Evolutionary conservation across 1,140 invertebrate genomes (phyloP), one percentile per base, ranked within the genome.

Genomic region (Nephotettix cincticeps): DNA sequence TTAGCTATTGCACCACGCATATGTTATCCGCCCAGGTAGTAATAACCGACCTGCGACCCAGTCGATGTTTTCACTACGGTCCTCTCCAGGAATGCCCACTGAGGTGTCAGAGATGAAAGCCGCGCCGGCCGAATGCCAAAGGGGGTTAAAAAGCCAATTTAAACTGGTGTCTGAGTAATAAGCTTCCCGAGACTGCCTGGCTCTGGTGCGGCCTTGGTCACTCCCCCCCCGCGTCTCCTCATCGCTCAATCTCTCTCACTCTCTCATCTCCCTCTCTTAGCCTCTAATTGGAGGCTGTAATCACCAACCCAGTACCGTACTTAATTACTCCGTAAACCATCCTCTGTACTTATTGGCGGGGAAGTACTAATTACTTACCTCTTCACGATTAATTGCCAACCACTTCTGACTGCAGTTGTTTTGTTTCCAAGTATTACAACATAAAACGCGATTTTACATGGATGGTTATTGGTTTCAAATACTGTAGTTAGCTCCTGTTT

Each of bases 61-160:
- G 13, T 14, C 36, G 64, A 67, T 67, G 64, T 67, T 40, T 67
- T 43, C 36, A 27, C n/a, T 9, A n/a, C 21, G 23, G 64, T 45
- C 40, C 23, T 43, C 9, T n/a, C 21, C 40, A 43, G 64, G 64
- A 67, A 67, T 67, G 64, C 64, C 64, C 64, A 67, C 17, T 27
- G 64, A 67, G 64, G 64, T 67, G 64, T 43, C 40, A 1, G 64
- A 67, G 64, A 67, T 67, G 64, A 67, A 67, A 67, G 64, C 32
- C 30, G 61, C 36, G 64, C 32, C 64, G 64, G 28, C 19, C 32
- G 64, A 67, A 67, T 67, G 64, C 64, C 64, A 67, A 67, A 67
- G 64, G 64, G 64, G 64, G 64, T 67, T 67, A 67, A 67, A 67
- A 67, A 67, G 64, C 64, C 64, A 67, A 67, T 67, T 67, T 67